Conservation (phyloP, 2,113 vertebrate species). For the Amphilophus citrinellus region DNA sequence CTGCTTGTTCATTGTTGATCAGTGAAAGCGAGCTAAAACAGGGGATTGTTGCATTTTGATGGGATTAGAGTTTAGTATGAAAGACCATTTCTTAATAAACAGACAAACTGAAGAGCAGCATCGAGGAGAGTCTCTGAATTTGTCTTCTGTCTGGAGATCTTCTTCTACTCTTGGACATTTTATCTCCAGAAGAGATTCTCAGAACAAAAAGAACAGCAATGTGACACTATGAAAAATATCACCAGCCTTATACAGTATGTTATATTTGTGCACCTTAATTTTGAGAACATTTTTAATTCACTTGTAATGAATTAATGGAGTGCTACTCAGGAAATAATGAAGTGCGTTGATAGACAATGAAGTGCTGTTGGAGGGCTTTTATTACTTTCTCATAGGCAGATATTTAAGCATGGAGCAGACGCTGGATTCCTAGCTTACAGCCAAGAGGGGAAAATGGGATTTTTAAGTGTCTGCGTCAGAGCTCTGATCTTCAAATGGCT, state of each 20-base stretch:
- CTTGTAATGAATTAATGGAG: not conserved
- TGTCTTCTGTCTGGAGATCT: not conserved
- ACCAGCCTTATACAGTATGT: not conserved
- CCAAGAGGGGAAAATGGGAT: not conserved
- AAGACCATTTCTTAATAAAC: not conserved
- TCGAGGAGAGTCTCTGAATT: not conserved
- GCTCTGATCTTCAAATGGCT: not conserved
- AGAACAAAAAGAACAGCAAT: not conserved
- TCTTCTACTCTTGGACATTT: not conserved
- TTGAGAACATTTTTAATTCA: not conserved
- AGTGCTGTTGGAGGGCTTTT: not conserved
- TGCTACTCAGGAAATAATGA: constrained; percentile 1
- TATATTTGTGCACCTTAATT: constrained; percentile 1
- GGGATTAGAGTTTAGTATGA: accelerated
- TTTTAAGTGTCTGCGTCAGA: not conserved
- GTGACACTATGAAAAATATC: not conserved
- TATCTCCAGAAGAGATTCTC: not conserved
- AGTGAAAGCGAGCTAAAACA: not conserved
- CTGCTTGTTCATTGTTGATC: accelerated
- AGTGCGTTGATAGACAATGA: constrained; percentile 4
- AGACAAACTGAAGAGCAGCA: not conserved
- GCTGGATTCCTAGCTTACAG: not conserved
- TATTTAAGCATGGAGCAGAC: constrained; percentile 5
- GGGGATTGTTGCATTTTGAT: not conserved
- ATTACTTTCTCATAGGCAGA: not conserved